These are phyloP conservation scores for Mythimna vitellina DNA, from an alignment of 2,888 invertebrate species.

Conservation along the genomic window DNA sequence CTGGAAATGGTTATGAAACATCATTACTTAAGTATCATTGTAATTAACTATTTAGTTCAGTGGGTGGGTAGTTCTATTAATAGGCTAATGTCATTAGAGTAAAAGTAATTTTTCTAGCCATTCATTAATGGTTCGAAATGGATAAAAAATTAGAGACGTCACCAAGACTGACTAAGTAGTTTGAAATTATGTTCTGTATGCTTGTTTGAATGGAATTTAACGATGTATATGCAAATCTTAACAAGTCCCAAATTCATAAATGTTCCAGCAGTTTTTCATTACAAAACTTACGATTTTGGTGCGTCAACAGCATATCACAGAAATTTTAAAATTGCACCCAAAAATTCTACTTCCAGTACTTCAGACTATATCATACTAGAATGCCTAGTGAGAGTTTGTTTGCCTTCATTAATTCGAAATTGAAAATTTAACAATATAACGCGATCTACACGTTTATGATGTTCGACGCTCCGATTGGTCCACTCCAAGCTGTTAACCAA, in stretches of 20 bases:
- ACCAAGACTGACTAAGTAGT: neutral
- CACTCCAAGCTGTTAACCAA: too few species aligned
- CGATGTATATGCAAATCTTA: neutral
- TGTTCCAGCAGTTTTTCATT: neutral
- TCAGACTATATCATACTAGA: neutral
- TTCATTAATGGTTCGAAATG: neutral
- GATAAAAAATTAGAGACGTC: neutral
- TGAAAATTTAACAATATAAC: too few species aligned
- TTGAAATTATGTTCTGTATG: neutral
- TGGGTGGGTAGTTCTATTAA: neutral
- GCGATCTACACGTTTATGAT: too few species aligned
- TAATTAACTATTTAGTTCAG: neutral
- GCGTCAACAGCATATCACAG: neutral
- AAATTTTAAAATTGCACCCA: neutral
- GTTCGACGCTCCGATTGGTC: too few species aligned
- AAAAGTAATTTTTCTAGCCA: neutral
- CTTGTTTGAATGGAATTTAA: neutral
- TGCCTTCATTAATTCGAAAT: too few species aligned
- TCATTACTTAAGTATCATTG: constrained; percentile 2
- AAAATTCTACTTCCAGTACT: neutral
- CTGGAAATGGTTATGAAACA: neutral
- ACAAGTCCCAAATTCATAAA: neutral
- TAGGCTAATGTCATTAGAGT: neutral
- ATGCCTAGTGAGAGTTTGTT: too few species aligned
- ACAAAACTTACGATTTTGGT: neutral